Percentiles rank a stretch among this genome's conserved stretches.
Conservation (phyloP, 2,888 invertebrate genomes). For the Pimpla rufipes region DNA sequence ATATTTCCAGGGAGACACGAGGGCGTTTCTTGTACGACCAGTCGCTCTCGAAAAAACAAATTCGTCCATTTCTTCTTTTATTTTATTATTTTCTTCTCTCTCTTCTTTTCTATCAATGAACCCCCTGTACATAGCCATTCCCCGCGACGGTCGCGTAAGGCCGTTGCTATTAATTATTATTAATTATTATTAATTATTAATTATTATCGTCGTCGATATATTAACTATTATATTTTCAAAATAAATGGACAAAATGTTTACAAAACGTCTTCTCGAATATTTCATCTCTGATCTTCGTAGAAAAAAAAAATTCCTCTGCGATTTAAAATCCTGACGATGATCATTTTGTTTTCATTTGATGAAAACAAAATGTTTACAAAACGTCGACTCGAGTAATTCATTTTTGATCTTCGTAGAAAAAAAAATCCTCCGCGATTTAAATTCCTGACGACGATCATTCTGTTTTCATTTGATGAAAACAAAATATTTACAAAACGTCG, state of each 20-base stretch:
- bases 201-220: constrained; percentile 58
- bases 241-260: constrained; percentile 67
- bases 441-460: too few species aligned
- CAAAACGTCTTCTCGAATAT: neutral
- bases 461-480: too few species aligned
- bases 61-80: constrained; percentile 24
- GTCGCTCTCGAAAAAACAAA: constrained; percentile 44
- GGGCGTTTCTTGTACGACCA: constrained; percentile 53
- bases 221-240: constrained; percentile 68
- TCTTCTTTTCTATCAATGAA: constrained; percentile 22
- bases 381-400: too few species aligned
- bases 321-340: too few species aligned
- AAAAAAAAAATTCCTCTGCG: too few species aligned
- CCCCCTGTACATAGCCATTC: constrained; percentile 71
- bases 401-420: too few species aligned
- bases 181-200: constrained; percentile 40
- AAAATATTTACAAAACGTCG: too few species aligned
- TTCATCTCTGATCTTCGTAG: too few species aligned
- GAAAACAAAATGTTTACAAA: too few species aligned
- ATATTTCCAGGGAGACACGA: too few species aligned
- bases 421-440: too few species aligned
- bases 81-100: neutral
- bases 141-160: constrained; percentile 54
- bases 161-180: constrained; percentile 53
- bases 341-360: too few species aligned